Conservation (phyloP, 2,113 vertebrate species). For the Cranoglanis bouderius region DNA sequence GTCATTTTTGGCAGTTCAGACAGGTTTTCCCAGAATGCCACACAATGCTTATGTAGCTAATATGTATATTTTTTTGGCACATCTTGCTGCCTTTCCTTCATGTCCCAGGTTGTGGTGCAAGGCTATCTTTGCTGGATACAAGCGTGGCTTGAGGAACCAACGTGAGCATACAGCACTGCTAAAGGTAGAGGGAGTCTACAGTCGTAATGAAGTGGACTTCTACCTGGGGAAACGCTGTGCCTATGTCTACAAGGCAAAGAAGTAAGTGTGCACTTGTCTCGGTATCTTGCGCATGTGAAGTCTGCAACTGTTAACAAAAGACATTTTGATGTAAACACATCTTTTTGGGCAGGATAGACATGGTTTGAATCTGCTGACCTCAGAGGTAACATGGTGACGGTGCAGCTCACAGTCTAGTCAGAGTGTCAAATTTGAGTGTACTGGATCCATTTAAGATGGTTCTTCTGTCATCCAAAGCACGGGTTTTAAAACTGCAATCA, state of each 20-base stretch:
- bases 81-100: background rate
- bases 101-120: conserved; percentile 91
- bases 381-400: background rate
- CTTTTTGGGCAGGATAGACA: background rate
- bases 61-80: background rate
- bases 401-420: background rate
- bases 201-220: conserved; percentile 88
- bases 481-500: background rate
- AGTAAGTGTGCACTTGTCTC: conserved; percentile 76
- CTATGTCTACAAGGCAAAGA: conserved; percentile 98
- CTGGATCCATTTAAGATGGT: background rate
- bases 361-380: background rate
- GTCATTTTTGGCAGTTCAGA: background rate
- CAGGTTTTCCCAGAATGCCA: background rate
- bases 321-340: background rate
- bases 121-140: conserved; percentile 96
- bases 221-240: conserved; percentile 96
- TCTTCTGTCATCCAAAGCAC: background rate
- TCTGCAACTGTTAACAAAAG: background rate
- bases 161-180: conserved; percentile 94
- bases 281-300: background rate
- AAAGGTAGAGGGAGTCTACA: conserved; percentile 96
- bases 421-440: background rate
- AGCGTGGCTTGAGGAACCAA: conserved; percentile 95
- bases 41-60: background rate